Evolutionary conservation across 2,888 invertebrate genomes (phyloP).

Genomic region (Hyles lineata): DNA sequence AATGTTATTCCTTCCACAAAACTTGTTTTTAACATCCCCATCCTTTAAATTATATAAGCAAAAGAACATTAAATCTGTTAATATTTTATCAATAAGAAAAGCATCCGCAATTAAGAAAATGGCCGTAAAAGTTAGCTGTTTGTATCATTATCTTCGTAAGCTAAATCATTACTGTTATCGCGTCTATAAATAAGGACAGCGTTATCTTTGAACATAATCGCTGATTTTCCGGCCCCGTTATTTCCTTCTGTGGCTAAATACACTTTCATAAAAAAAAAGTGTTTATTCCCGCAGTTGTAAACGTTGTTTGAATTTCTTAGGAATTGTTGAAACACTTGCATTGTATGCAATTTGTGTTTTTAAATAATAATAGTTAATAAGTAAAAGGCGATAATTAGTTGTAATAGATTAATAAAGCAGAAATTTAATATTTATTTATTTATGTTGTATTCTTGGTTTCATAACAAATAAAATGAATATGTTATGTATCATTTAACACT

Average conservation of each 20-base stretch:
- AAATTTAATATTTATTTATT: not conserved
- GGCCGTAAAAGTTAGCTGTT: constrained; percentile 69
- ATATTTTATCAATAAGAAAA: constrained; percentile 18
- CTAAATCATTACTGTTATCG: constrained; percentile 81
- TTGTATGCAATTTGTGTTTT: not conserved
- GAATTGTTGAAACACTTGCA: not conserved
- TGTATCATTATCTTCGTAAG: constrained; percentile 71
- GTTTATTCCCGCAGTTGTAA: constrained; percentile 58
- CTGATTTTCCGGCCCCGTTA: constrained; percentile 72
- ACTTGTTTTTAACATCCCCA: not conserved
- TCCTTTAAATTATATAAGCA: too few relatives aligned
- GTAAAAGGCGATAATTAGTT: too few relatives aligned
- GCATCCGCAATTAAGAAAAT: constrained; percentile 46
- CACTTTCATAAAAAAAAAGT: constrained; percentile 69
- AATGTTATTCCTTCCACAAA: too few relatives aligned
- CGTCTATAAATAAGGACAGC: constrained; percentile 70
- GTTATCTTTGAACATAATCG: constrained; percentile 76
- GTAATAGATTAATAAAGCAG: not conserved
- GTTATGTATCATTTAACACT: too few relatives aligned
- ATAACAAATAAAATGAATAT: too few relatives aligned
- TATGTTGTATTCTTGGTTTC: too few relatives aligned
- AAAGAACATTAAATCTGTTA: constrained; percentile 4
- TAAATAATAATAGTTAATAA: too few relatives aligned
- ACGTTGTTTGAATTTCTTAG: constrained; percentile 45
- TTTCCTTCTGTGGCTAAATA: constrained; percentile 74